Evolutionary conservation across 2,113 vertebrate species (phyloP).

Genomic region (Phrynosoma blainvillii): DNA sequence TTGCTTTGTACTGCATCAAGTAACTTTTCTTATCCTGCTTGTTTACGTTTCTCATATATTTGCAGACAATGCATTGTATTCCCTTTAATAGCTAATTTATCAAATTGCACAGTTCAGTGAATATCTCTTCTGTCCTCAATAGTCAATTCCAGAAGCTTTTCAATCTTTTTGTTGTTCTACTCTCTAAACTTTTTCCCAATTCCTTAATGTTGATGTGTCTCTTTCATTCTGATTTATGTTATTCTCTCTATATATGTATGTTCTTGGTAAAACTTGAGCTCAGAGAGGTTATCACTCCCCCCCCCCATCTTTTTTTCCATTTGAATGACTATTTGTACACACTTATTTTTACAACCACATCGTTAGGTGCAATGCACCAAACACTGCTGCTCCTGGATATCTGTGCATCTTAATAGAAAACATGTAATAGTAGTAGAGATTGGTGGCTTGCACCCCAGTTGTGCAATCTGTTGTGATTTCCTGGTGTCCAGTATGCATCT

Average conservation of each 20-base stretch:
- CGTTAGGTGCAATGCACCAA: not conserved
- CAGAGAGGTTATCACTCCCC: not conserved
- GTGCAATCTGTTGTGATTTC: not conserved
- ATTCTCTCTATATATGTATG: not conserved
- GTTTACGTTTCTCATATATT: slow-evolving; percentile 49
- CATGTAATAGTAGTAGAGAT: not conserved
- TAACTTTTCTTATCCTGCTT: slow-evolving; percentile 5
- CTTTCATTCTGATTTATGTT: not conserved
- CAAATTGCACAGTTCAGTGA: slow-evolving; percentile 49
- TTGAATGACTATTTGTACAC: slow-evolving; percentile 3
- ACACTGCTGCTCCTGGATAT: not conserved
- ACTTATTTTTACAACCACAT: not conserved
- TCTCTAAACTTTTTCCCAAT: slow-evolving; percentile 12
- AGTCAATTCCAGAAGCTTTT: slow-evolving; percentile 35
- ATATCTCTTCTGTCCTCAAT: slow-evolving; percentile 45
- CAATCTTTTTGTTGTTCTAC: slow-evolving; percentile 39
- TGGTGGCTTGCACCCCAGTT: not conserved
- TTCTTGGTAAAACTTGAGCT: not conserved
- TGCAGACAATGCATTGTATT: slow-evolving; percentile 31
- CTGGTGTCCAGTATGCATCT: not conserved
- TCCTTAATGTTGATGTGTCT: slow-evolving; percentile 2
- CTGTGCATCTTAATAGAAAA: not conserved
- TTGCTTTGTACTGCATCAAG: slow-evolving; percentile 6
- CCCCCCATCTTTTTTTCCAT: not conserved
- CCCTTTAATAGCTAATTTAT: slow-evolving; percentile 53